These are phyloP conservation scores for Drosophila bipectinata DNA, from an alignment of 1,140 invertebrate species.

Conservation along the genomic window DNA sequence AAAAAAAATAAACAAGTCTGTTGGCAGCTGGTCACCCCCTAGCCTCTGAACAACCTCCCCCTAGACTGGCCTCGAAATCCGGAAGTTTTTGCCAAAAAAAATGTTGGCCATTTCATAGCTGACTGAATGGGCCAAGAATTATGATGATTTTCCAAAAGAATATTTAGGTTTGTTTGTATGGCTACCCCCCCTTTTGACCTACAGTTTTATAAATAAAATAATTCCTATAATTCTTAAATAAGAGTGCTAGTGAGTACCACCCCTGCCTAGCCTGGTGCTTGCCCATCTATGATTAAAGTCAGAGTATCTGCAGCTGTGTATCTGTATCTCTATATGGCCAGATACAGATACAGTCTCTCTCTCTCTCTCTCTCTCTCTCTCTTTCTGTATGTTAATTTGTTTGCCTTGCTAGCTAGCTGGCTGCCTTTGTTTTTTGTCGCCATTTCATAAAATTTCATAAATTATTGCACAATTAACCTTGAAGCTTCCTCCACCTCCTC, in stretches of 20 bases:
- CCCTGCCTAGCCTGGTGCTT: not conserved
- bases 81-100: constrained; percentile 59
- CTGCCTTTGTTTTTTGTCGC: constrained; percentile 56
- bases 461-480: constrained; percentile 77
- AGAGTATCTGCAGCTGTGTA: not conserved
- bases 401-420: constrained; percentile 6
- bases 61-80: constrained; percentile 28
- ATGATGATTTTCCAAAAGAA: constrained; percentile 11
- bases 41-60: not conserved
- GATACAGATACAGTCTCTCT: constrained; percentile 4
- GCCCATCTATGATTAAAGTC: constrained; percentile 14
- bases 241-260: too few relatives aligned
- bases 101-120: constrained; percentile 46
- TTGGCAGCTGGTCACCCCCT: constrained; percentile 21
- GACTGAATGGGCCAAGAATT: constrained; percentile 18
- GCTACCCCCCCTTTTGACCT: too few relatives aligned
- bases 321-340: not conserved
- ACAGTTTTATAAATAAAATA: too few relatives aligned
- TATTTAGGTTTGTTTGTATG: not conserved
- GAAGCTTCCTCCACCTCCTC: constrained; percentile 9
- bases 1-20: constrained; percentile 14
- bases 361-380: too few relatives aligned
- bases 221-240: too few relatives aligned
- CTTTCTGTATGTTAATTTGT: constrained; percentile 44
- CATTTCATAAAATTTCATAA: constrained; percentile 73